A percentile compares a stretch with the other conserved stretches of the same genome.
Conservation (phyloP, 2,113 vertebrate genomes). For the Eretmochelys imbricata region DNA sequence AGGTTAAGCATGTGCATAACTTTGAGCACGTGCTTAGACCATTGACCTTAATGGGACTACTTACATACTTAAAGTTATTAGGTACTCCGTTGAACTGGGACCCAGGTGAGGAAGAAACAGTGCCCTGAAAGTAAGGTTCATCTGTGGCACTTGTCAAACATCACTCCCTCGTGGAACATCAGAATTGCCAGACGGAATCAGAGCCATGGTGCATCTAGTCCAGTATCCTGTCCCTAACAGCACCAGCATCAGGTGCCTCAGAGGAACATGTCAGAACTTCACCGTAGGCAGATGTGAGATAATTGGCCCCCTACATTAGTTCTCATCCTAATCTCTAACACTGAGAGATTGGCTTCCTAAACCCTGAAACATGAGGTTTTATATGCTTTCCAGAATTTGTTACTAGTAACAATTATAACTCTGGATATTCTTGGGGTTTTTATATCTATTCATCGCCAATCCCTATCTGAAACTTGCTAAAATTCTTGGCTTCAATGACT, state of each 20-base stretch:
- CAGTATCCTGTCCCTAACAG: neutral
- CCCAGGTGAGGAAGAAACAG: neutral
- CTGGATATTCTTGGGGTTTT: neutral
- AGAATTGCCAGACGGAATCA: neutral
- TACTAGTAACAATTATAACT: neutral
- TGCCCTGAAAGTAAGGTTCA: neutral
- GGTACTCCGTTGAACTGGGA: neutral
- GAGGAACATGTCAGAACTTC: neutral
- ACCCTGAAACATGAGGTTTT: neutral
- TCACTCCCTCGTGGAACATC: neutral
- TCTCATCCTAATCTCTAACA: neutral
- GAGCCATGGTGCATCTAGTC: rapidly evolving
- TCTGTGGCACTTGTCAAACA: neutral
- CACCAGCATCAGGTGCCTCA: neutral
- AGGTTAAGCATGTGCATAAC: neutral
- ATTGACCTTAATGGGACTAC: neutral
- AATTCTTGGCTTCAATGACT: neutral
- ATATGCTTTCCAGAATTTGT: neutral
- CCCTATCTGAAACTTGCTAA: neutral
- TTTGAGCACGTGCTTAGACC: neutral
- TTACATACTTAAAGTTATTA: neutral
- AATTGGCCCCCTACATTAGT: neutral
- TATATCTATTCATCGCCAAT: neutral
- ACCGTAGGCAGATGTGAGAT: neutral
- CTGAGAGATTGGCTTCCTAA: neutral